A percentile compares a stretch with the other conserved stretches of the same genome.
Evolutionary conservation across 2,888 invertebrate genomes (phyloP).

Genomic region (Eledone cirrhosa): DNA sequence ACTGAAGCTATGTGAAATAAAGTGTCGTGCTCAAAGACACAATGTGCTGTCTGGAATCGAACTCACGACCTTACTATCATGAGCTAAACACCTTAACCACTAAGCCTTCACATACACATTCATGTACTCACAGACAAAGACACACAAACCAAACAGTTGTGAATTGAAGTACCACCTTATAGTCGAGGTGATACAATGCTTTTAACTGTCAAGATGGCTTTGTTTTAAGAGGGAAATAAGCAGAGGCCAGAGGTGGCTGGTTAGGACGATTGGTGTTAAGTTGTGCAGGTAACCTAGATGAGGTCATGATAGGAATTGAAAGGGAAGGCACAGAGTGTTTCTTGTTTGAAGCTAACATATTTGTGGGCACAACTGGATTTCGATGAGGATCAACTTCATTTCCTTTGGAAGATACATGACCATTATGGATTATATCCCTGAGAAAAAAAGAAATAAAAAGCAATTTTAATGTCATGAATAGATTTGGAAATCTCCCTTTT

Average conservation of each 20-base stretch:
- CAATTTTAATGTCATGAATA: too few relatives aligned
- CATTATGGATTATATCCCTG: background rate
- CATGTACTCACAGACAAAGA: too few relatives aligned
- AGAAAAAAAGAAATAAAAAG: background rate
- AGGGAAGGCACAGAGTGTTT: conserved; percentile 11
- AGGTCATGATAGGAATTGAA: conserved; percentile 40
- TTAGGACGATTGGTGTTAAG: background rate
- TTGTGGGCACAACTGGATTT: background rate
- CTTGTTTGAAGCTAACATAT: background rate
- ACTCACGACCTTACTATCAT: too few relatives aligned
- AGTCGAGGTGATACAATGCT: background rate
- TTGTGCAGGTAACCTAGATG: conserved; percentile 37
- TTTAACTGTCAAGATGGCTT: conserved; percentile 29
- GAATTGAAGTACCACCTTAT: too few relatives aligned
- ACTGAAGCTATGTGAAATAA: too few relatives aligned
- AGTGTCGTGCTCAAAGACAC: too few relatives aligned
- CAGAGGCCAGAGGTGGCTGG: conserved; percentile 52
- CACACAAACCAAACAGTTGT: too few relatives aligned
- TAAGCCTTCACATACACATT: too few relatives aligned
- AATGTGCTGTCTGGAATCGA: too few relatives aligned
- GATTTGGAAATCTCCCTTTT: too few relatives aligned
- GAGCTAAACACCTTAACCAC: too few relatives aligned
- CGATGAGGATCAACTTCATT: background rate
- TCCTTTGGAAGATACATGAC: background rate
- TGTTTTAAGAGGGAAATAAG: conserved; percentile 52